Evolutionary conservation across 2,888 invertebrate genomes (phyloP).

Genomic region (Dicyrtoma fusca): DNA sequence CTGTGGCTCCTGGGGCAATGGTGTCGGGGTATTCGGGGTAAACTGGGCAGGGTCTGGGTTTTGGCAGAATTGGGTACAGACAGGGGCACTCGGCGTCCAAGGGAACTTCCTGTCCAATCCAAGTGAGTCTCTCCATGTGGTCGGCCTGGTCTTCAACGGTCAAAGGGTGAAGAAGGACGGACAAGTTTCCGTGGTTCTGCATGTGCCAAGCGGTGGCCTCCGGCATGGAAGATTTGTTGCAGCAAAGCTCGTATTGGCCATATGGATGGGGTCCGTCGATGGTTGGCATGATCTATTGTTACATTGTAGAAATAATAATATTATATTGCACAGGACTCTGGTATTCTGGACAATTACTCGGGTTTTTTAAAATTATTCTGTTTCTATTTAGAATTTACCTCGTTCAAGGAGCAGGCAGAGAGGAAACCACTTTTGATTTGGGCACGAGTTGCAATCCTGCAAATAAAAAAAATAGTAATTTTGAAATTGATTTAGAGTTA

Average conservation of each 20-base stretch:
- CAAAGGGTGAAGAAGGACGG: conserved; percentile 49
- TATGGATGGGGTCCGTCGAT: conserved; percentile 51
- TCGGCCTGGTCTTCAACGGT: conserved; percentile 48
- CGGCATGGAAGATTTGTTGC: conserved; percentile 46
- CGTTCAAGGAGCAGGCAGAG: not conserved
- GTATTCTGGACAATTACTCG: no score
- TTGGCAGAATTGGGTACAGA: conserved; percentile 41
- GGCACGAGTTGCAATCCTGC: not conserved
- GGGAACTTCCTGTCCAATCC: conserved; percentile 49
- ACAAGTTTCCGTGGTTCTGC: no score
- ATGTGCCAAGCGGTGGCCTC: conserved; percentile 40
- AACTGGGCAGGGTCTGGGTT: conserved; percentile 45
- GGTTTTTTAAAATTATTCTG: no score
- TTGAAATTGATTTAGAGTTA: not conserved
- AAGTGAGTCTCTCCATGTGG: conserved; percentile 41
- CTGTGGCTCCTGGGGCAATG: no score
- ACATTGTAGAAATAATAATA: not conserved
- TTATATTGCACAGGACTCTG: no score
- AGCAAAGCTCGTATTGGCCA: conserved; percentile 51
- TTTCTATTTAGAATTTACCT: no score
- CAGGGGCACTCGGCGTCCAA: conserved; percentile 47
- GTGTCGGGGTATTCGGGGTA: conserved; percentile 43
- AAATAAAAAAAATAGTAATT: not conserved
- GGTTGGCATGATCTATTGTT: conserved; percentile 43
- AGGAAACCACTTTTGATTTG: conserved; percentile 6